Base-by-base conservation (phyloP, 2,797 vertebrate species). In the Rhinogobio ventralis region DNA sequence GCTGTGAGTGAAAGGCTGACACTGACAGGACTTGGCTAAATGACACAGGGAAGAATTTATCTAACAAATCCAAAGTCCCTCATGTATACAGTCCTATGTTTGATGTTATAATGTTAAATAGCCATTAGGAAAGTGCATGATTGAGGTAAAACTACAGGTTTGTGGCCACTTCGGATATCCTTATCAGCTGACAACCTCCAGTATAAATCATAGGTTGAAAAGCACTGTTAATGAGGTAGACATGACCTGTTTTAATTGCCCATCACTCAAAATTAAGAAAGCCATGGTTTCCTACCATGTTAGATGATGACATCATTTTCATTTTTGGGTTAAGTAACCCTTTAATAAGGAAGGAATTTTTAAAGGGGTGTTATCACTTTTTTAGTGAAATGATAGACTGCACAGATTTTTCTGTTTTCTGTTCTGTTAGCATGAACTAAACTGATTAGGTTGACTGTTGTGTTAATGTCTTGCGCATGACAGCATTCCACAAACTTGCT, bases 1-100 rank as follows among this genome's bases (percentile, higher is more conserved):
- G 92, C 91, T 88, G 89, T 93, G 93, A 95, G 90, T 93, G 94
- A 94, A 92, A 92, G 90, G 91, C 89, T 90, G 91, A 86, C 80
- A 90, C 91, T 90, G 91, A 88, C 92, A 90, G 89, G 67, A 73
- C 90, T 91, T 87, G 87, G 90, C 90, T 90, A 94, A 93, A 92
- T 94, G 93, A 93, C 94, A 95, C 92, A 92, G 90, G 91, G 88
- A 89, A 86, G 94, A 94, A 95, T 95, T 93, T 90, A 92, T 91
- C 93, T 94, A 94, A 95, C 91, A 92, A 94, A 91, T 88, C 25
- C 66, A 81, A 92, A 91, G 72, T 80, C 45, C 74, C 55, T 51
- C 57, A 62, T 79, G 90, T 89, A 90, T 82, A 51, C 87, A 85
- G 88, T 88, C 81, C 53, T 8, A 57, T 42, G 39, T 71, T 66